Conservation (phyloP, 2,888 invertebrate genomes). For the Endomychus coccineus region DNA sequence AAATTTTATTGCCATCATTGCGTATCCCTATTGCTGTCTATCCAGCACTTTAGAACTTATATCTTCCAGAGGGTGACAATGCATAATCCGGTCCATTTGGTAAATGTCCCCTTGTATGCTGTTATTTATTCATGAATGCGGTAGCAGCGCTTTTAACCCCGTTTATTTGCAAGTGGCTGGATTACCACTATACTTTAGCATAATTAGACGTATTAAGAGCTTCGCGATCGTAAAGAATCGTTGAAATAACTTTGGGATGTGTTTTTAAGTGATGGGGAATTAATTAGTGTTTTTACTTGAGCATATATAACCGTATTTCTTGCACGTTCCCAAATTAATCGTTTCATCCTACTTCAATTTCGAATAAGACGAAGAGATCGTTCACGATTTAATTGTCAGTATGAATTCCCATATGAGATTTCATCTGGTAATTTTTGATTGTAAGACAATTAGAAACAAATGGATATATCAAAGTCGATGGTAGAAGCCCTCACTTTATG, state of each 20-base stretch:
- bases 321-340: no score
- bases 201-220: conserved; percentile 31
- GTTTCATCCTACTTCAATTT: no score
- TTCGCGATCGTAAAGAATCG: conserved; percentile 11
- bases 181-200: conserved; percentile 31
- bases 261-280: conserved; percentile 14
- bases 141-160: conserved; percentile 42
- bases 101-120: conserved; percentile 33
- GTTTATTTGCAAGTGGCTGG: conserved; percentile 38
- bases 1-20: no score
- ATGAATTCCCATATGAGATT: no score
- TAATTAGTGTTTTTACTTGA: conserved; percentile 10
- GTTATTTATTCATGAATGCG: conserved; percentile 44
- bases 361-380: no score
- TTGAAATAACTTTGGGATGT: conserved; percentile 9
- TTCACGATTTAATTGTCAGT: no score
- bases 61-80: conserved; percentile 31
- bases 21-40: no score
- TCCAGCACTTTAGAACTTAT: background rate
- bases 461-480: no score
- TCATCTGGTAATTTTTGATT: no score
- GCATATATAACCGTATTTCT: no score
- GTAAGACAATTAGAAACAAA: no score
- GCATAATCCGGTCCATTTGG: conserved; percentile 43
- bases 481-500: no score